phyloP scores from a whole-genome alignment of 2,113 vertebrate species.

The Brienomyrus brachyistius region DNA sequence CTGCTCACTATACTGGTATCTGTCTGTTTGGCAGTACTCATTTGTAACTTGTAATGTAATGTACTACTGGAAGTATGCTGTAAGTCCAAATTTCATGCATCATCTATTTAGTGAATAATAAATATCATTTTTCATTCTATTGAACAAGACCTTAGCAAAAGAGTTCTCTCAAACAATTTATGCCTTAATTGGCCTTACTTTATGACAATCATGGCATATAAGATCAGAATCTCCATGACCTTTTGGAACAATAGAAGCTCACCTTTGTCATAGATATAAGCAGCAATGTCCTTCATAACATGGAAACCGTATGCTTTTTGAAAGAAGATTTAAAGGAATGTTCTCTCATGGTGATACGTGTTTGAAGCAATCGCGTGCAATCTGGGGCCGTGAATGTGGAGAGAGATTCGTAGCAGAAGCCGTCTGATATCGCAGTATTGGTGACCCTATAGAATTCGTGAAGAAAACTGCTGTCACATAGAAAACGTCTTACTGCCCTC shows the following conservation, averaged over 20 bases:
- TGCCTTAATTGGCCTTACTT: background rate
- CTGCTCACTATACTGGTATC: background rate
- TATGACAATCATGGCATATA: background rate
- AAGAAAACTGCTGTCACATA: background rate
- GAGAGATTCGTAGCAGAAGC: background rate
- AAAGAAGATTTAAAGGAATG: background rate
- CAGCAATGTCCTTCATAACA: background rate
- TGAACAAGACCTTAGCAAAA: background rate
- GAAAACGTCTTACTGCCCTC: background rate
- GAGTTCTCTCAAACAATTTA: background rate
- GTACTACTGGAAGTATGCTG: background rate
- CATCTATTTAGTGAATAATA: background rate
- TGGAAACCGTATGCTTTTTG: background rate
- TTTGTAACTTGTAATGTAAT: background rate
- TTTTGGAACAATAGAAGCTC: conserved; percentile 1
- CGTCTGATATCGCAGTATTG: background rate
- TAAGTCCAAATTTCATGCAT: background rate
- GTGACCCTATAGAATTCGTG: background rate
- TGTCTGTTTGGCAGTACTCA: background rate
- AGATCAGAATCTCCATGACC: background rate
- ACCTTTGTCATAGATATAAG: background rate
- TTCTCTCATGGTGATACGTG: background rate
- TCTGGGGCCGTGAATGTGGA: background rate
- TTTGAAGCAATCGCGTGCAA: background rate
- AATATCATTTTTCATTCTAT: background rate